These are phyloP conservation scores for Okapia johnstoni DNA, from an alignment of 2,113 vertebrate genomes.

Conservation along the genomic window DNA sequence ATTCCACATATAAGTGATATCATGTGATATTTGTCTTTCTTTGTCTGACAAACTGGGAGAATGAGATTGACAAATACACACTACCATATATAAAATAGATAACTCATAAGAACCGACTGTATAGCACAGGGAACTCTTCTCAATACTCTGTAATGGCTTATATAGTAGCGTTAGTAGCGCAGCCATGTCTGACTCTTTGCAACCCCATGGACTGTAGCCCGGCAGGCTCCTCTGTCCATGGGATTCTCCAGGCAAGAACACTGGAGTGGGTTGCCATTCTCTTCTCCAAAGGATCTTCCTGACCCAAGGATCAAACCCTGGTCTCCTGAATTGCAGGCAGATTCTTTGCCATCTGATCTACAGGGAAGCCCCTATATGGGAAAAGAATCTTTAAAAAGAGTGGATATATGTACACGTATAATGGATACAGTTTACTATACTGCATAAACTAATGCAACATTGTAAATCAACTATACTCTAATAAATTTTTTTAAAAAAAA, in stretches of 20 bases:
- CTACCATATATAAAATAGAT: not conserved
- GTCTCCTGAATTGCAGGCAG: not conserved
- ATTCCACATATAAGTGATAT: not conserved
- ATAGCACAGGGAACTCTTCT: not conserved
- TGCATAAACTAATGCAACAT: not conserved
- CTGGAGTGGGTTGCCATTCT: not conserved
- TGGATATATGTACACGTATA: not conserved
- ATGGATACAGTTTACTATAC: not conserved
- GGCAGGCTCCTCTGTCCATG: not conserved
- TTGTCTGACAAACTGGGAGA: not conserved
- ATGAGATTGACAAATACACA: not conserved
- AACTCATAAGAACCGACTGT: not conserved
- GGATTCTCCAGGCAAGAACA: not conserved
- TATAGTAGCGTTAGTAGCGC: accelerated
- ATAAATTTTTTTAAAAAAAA: not conserved
- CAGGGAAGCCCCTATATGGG: not conserved
- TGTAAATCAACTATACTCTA: not conserved
- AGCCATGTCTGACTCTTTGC: not conserved
- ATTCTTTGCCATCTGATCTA: not conserved
- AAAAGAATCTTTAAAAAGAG: not conserved
- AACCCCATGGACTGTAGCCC: not conserved
- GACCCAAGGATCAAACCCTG: not conserved
- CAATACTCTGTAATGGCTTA: not conserved
- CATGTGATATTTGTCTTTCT: not conserved
- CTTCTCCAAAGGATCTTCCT: not conserved